Percentiles rank a stretch among this genome's conserved stretches.
phyloP scores from a whole-genome alignment of 2,797 vertebrate genomes.

The Pseudochirops cupreus region DNA sequence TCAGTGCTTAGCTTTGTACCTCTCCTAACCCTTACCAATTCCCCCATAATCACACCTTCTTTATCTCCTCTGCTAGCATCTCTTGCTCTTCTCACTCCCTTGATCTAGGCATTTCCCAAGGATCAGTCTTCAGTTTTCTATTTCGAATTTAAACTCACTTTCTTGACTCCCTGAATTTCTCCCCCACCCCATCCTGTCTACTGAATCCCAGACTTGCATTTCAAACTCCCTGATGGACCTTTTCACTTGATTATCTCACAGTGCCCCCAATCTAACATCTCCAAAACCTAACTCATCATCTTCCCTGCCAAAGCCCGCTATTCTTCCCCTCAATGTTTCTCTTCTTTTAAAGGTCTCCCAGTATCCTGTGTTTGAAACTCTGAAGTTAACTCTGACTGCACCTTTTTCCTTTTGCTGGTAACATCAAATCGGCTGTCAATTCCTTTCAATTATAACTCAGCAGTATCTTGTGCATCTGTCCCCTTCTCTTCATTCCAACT shows the following conservation, averaged over 20 bases:
- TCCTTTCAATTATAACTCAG: neutral
- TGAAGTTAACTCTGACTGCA: neutral
- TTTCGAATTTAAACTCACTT: neutral
- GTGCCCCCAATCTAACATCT: neutral
- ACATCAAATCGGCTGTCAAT: neutral
- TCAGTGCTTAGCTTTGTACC: constrained; percentile 10
- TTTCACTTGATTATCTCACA: neutral
- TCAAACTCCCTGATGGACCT: neutral
- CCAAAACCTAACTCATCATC: neutral
- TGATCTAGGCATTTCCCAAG: neutral
- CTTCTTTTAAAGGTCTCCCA: neutral
- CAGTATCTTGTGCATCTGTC: neutral
- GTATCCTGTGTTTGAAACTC: neutral
- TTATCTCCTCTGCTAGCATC: neutral
- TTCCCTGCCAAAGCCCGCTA: neutral
- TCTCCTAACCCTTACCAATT: neutral
- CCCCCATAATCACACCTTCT: neutral
- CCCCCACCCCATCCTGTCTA: neutral
- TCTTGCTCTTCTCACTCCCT: neutral
- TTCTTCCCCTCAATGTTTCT: neutral
- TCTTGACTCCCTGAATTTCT: neutral
- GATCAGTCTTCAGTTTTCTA: neutral
- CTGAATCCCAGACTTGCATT: neutral
- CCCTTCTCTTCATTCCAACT: neutral
- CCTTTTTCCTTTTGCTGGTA: neutral